Conservation (phyloP, 2,113 vertebrate species). For the Hystrix cristata region DNA sequence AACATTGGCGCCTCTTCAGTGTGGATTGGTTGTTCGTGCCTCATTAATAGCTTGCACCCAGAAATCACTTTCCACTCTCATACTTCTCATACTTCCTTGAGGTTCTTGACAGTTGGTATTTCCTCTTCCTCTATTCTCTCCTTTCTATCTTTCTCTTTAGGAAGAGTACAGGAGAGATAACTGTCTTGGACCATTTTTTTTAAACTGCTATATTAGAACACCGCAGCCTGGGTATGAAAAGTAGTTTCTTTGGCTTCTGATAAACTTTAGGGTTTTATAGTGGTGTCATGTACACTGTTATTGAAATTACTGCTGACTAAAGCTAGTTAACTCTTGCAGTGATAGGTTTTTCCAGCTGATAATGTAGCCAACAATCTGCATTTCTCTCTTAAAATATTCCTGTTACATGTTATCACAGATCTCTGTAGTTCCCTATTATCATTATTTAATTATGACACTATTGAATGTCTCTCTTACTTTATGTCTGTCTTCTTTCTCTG, state of each 20-base stretch:
- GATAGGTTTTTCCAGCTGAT: background rate
- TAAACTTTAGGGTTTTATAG: background rate
- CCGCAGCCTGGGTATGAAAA: background rate
- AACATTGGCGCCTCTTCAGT: background rate
- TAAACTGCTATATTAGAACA: background rate
- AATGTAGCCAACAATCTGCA: background rate
- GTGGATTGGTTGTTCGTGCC: rapidly evolving
- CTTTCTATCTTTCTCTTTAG: background rate
- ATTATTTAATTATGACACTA: background rate
- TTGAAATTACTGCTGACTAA: background rate
- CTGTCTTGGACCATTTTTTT: background rate
- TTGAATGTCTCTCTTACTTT: background rate
- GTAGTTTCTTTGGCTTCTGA: background rate
- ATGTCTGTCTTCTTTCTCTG: constrained; percentile 11
- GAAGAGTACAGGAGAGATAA: background rate
- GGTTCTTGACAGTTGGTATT: background rate
- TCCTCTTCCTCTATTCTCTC: background rate
- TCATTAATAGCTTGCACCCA: too few species aligned
- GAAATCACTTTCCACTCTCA: background rate
- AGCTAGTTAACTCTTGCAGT: background rate
- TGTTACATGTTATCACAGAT: background rate
- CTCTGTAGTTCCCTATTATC: background rate
- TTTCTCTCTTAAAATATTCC: background rate
- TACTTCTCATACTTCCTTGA: background rate
- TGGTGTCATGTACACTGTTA: background rate